These are phyloP conservation scores for Colius striatus DNA, from an alignment of 2,113 vertebrate species.

Conservation along the genomic window DNA sequence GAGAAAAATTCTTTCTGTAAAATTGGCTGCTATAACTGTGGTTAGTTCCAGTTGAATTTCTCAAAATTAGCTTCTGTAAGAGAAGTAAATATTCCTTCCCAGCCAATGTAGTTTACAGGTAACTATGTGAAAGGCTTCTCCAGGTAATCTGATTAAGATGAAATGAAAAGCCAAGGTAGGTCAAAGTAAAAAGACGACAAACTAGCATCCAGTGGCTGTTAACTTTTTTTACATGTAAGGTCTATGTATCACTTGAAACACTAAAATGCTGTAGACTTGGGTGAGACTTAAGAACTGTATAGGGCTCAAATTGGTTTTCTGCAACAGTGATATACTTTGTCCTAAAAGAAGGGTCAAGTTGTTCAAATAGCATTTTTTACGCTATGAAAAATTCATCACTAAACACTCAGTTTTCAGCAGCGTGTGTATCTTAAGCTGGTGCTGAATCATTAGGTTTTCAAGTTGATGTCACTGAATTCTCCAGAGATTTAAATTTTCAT, in stretches of 20 bases:
- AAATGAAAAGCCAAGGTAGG: background rate
- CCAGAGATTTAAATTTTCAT: background rate
- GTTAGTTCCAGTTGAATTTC: background rate
- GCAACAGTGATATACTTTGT: background rate
- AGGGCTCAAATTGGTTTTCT: background rate
- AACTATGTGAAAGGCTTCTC: background rate
- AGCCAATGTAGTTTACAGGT: background rate
- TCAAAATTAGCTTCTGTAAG: background rate
- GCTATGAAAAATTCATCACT: background rate
- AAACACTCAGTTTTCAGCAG: background rate
- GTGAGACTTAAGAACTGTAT: background rate
- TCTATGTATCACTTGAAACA: background rate
- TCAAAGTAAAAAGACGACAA: background rate
- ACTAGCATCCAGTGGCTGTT: background rate
- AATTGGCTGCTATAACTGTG: background rate
- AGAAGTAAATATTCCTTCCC: background rate
- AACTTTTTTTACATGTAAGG: background rate
- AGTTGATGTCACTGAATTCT: background rate
- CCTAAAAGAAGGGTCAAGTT: background rate
- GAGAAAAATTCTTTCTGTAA: background rate
- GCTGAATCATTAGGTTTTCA: background rate
- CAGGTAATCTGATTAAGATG: background rate
- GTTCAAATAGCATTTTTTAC: background rate
- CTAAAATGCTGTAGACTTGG: background rate
- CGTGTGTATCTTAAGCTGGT: background rate